Percentiles rank a stretch among this genome's conserved stretches.
Conservation (phyloP, 2,888 invertebrate genomes). For the Lissocephala sabroskyi region DNA sequence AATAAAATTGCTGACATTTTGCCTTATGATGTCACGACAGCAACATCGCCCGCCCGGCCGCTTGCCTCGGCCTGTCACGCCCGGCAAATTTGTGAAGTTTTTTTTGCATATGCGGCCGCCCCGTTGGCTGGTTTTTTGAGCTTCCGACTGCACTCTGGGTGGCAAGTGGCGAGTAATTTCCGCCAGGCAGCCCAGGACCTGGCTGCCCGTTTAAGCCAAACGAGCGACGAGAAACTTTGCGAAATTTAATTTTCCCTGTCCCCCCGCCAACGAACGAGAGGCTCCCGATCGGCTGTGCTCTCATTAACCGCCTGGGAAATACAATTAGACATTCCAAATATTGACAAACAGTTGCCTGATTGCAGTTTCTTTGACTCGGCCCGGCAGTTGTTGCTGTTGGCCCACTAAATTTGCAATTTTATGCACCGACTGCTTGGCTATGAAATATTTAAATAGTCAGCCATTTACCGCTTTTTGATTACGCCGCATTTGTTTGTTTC, state of each 20-base stretch:
- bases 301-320: neutral
- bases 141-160: too few species aligned
- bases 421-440: constrained; percentile 28
- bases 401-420: constrained; percentile 37
- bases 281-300: too few species aligned
- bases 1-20: constrained; percentile 57
- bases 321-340: constrained; percentile 47
- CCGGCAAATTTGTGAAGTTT: neutral
- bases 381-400: constrained; percentile 15
- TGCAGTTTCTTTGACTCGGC: constrained; percentile 10
- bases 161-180: too few species aligned
- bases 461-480: constrained; percentile 60
- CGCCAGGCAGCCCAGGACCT: too few species aligned
- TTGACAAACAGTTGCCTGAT: constrained; percentile 38
- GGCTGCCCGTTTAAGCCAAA: too few species aligned
- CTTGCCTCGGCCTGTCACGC: neutral
- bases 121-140: too few species aligned
- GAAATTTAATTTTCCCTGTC: too few species aligned
- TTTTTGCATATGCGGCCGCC: too few species aligned
- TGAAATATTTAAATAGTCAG: constrained; percentile 55
- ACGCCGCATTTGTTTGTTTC: constrained; percentile 61
- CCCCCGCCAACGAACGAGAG: too few species aligned
- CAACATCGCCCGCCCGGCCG: constrained; percentile 13
- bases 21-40: constrained; percentile 54
- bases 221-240: too few species aligned